Evolutionary conservation across 2,888 invertebrate genomes (phyloP).

Genomic region (Cyclophora punctaria): DNA sequence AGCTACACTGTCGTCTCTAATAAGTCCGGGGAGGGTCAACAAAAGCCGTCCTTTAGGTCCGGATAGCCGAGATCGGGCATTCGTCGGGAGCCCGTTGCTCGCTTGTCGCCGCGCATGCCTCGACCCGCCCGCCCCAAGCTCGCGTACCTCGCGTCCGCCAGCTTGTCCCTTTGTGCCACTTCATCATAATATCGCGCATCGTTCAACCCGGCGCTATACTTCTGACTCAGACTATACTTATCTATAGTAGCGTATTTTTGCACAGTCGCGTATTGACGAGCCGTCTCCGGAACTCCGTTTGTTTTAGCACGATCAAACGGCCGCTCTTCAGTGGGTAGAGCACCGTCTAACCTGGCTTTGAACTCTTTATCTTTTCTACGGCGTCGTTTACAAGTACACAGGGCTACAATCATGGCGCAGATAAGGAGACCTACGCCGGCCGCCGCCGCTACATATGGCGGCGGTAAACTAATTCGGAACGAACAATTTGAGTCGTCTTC

Average conservation of each 20-base stretch:
- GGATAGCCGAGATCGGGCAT: conserved; percentile 71
- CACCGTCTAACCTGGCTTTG: conserved; percentile 76
- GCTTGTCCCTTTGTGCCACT: conserved; percentile 69
- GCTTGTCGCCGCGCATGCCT: conserved; percentile 54
- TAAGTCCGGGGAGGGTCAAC: conserved; percentile 79
- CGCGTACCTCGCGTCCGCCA: conserved; percentile 68
- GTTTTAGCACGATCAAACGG: conserved; percentile 76
- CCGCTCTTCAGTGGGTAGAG: conserved; percentile 73
- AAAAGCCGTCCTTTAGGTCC: conserved; percentile 81
- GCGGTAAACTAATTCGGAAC: conserved; percentile 79
- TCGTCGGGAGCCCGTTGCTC: conserved; percentile 60
- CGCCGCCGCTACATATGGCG: conserved; percentile 78
- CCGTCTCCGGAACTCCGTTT: conserved; percentile 59
- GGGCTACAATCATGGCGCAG: conserved; percentile 72
- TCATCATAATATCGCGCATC: conserved; percentile 71
- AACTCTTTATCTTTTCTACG: conserved; percentile 76
- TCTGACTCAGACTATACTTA: conserved; percentile 71
- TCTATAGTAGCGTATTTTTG: conserved; percentile 73
- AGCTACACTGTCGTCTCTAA: conserved; percentile 64
- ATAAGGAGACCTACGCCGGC: conserved; percentile 78
- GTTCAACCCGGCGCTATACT: conserved; percentile 70
- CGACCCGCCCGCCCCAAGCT: conserved; percentile 64
- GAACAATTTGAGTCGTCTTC: conserved; percentile 86
- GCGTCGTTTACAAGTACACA: conserved; percentile 77
- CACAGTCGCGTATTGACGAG: conserved; percentile 65